Evolutionary conservation across 2,113 vertebrate species (phyloP), one percentile per base, ranked within the genome.

Genomic region (Oplegnathus fasciatus): DNA sequence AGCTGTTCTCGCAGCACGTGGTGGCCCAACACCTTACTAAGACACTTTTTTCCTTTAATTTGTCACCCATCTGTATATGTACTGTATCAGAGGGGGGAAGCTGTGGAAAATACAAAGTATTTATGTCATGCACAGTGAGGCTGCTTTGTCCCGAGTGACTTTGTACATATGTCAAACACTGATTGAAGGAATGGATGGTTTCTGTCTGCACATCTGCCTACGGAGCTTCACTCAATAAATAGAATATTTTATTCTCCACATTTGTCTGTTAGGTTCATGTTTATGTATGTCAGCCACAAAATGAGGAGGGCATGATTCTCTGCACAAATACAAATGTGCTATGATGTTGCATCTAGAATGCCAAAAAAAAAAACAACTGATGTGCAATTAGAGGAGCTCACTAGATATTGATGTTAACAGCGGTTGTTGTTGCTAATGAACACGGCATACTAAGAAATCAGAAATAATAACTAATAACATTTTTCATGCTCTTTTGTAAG

Each of bases 361-460:
- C 1, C 18, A 32, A 55, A 73, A 66, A 55, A 85, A 58, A 74
- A 55, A 54, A 37, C 34, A 87, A 28, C 11, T 88, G 85, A 88
- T 75, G 76, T 72, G 72, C 75, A 83, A 77, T 92, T 83, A 84
- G 74, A 80, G 84, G 58, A 87, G 77, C 84, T 82, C 46, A 17
- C 67, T 58, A 65, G 37, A 79, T 80, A 84, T 85, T 73, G 82
- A 90, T 88, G 85, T 87, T 85, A 69, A 80, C 72, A 78, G 65
- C 52, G 34, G 70, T 73, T 88, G 86, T 75, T 86, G 68, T 65
- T 68, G 67, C 80, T 87, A 91, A 91, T 92, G 71, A 94, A 84
- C 75, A 79, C 44, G 0, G 61, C 61, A 76, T 75, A 58, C 70
- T 69, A 78, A 89, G 70, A 83, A 86, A 88, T 90, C 62, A 67